Evolutionary conservation across 2,113 vertebrate species (phyloP).

Genomic region (Apeltes quadracus): DNA sequence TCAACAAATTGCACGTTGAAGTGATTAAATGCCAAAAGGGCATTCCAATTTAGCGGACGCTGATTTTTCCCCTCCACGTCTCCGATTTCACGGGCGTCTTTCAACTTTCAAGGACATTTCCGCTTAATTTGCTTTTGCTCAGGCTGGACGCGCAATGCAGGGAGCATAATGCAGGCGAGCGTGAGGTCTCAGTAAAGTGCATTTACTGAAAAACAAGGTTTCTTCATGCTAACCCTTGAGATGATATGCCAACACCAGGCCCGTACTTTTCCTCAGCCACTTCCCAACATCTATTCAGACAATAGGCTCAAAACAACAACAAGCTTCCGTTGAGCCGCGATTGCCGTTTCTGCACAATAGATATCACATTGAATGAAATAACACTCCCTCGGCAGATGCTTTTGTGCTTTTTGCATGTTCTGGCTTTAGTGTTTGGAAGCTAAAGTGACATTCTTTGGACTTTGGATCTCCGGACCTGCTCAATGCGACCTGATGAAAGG

Average conservation of each 20-base stretch:
- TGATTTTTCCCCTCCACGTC: slow-evolving; percentile 33
- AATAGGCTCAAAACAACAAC: slow-evolving; percentile 6
- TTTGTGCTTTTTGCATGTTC: too few relatives aligned
- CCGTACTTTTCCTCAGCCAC: background rate
- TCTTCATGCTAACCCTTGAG: background rate
- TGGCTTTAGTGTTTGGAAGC: too few relatives aligned
- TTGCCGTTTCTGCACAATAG: slow-evolving; percentile 14
- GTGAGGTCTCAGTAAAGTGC: slow-evolving; percentile 30
- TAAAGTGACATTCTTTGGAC: too few relatives aligned
- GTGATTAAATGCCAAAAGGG: slow-evolving; percentile 45
- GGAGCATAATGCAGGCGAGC: slow-evolving; percentile 47
- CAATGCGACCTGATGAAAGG: too few relatives aligned
- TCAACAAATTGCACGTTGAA: slow-evolving; percentile 56
- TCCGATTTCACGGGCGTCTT: slow-evolving; percentile 56
- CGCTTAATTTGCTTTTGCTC: slow-evolving; percentile 62
- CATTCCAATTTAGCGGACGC: slow-evolving; percentile 33
- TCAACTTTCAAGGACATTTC: slow-evolving; percentile 70
- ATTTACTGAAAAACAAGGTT: slow-evolving; percentile 40
- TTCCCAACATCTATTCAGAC: background rate
- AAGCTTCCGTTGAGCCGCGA: slow-evolving; percentile 6
- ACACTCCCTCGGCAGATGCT: slow-evolving; percentile 1
- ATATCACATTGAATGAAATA: background rate
- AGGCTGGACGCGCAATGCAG: slow-evolving; percentile 35
- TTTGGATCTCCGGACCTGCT: too few relatives aligned
- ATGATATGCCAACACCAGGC: background rate